A percentile compares a stretch with the other conserved stretches of the same genome.
phyloP scores from a whole-genome alignment of 2,797 vertebrate genomes.

The Falco berigora region DNA sequence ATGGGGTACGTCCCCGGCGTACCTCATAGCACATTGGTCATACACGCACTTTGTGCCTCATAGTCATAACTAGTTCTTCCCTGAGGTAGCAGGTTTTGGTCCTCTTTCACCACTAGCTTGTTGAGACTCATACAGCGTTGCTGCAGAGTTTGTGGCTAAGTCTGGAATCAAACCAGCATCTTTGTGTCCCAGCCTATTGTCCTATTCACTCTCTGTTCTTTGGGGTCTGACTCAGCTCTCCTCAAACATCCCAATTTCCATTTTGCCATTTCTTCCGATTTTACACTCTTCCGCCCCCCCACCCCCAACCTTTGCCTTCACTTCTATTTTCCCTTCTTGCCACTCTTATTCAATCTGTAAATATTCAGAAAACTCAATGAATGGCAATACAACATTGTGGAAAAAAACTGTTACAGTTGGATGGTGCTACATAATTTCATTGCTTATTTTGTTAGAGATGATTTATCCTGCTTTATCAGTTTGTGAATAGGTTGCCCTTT shows the following conservation, averaged over 20 bases:
- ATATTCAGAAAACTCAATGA: conserved; percentile 17
- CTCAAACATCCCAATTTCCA: neutral
- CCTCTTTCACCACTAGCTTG: neutral
- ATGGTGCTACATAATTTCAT: neutral
- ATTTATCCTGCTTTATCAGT: conserved; percentile 17
- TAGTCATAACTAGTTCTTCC: neutral
- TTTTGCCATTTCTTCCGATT: neutral
- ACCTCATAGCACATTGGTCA: neutral
- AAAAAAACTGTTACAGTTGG: neutral
- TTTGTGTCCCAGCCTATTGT: conserved; percentile 36
- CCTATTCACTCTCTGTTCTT: conserved; percentile 8
- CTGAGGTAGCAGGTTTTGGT: neutral
- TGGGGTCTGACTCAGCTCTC: neutral
- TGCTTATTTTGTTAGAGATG: neutral
- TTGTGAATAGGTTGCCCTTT: conserved; percentile 8
- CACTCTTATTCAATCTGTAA: neutral
- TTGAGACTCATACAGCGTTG: neutral
- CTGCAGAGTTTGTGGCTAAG: neutral
- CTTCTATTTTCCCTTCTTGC: conserved; percentile 4
- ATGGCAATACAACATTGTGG: neutral
- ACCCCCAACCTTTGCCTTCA: neutral
- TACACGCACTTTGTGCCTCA: neutral
- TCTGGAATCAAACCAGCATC: conserved; percentile 4
- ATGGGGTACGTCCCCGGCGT: neutral
- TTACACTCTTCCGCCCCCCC: neutral